Conservation (phyloP, 2,888 invertebrate species). For the Crepidodera aurea region DNA sequence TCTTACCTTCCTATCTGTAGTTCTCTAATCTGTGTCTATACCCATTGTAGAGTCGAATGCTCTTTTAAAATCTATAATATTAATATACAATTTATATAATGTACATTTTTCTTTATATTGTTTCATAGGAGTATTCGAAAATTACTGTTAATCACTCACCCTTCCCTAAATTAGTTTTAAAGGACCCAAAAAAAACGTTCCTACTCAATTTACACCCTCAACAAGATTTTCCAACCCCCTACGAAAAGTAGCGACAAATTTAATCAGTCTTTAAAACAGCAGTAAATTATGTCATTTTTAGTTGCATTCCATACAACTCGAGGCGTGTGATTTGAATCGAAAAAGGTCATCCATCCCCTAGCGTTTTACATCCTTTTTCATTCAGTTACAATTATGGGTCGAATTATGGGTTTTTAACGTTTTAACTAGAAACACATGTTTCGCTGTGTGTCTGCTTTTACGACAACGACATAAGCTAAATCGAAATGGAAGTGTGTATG, state of each 20-base stretch:
- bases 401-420: conserved; percentile 51
- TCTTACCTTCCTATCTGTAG: too few species aligned
- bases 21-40: too few species aligned
- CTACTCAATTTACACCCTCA: neutral
- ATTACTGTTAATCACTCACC: too few species aligned
- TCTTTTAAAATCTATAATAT: too few species aligned
- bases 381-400: conserved; percentile 48
- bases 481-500: neutral
- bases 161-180: too few species aligned
- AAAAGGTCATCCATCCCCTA: conserved; percentile 32
- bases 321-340: conserved; percentile 34
- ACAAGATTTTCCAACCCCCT: conserved; percentile 8
- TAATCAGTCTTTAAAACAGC: conserved; percentile 23
- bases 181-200: too few species aligned
- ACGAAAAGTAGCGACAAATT: conserved; percentile 17
- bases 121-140: too few species aligned
- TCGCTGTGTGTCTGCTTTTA: neutral
- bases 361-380: conserved; percentile 36
- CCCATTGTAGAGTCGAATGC: too few species aligned
- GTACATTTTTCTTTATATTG: too few species aligned
- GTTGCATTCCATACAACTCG: conserved; percentile 16
- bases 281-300: conserved; percentile 30
- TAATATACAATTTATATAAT: too few species aligned
- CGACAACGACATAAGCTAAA: conserved; percentile 2
- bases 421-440: conserved; percentile 52